Evolutionary conservation across 30 jellyfish, hydroid and myxozoan genomes (phyloP).

Genomic region (Aurelia aurita): DNA sequence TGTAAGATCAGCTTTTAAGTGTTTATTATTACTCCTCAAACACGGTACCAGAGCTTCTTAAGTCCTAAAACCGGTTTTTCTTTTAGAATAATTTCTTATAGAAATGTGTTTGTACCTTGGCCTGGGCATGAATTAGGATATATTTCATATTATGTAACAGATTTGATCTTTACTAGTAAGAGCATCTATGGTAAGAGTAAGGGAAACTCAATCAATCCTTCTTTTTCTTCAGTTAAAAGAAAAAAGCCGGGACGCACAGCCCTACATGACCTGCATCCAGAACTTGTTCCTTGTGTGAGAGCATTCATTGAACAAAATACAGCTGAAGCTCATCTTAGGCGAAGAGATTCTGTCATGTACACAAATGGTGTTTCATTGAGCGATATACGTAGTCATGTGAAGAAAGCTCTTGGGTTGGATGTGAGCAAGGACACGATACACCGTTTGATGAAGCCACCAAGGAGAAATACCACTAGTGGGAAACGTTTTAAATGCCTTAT

Average conservation of each 20-base stretch:
- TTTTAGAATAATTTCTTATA: no score
- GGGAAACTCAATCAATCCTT: no score
- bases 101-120: no score
- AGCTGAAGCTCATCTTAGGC: constrained; percentile 4
- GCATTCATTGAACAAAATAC: constrained; percentile 22
- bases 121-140: no score
- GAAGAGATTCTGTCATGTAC: constrained; percentile 23
- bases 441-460: constrained; percentile 25
- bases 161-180: no score
- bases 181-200: no score
- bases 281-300: neutral
- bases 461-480: neutral
- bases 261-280: constrained; percentile 18
- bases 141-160: no score
- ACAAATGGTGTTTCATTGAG: constrained; percentile 24
- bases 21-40: no score
- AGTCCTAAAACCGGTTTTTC: no score
- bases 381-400: constrained; percentile 3
- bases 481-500: constrained; percentile 6
- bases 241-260: neutral
- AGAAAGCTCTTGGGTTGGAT: constrained; percentile 3
- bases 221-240: neutral
- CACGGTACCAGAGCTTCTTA: no score
- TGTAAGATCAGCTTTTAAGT: no score
- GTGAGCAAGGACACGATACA: constrained; percentile 11